Conservation (phyloP, 1,140 invertebrate genomes). For the Ips typographus region DNA sequence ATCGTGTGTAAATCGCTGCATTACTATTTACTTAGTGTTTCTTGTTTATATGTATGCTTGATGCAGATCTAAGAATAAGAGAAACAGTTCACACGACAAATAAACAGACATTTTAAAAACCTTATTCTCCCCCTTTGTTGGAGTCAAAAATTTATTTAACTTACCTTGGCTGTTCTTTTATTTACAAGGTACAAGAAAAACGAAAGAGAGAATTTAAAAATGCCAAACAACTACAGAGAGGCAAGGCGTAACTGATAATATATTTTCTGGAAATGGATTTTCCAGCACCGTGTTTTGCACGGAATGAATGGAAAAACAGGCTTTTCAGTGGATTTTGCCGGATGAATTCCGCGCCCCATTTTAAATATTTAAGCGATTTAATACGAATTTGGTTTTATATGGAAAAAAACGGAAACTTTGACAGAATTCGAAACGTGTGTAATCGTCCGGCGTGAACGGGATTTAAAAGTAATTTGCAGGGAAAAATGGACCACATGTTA, state of each 20-base stretch:
- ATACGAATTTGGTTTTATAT: constrained; percentile 9
- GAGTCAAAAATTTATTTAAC: constrained; percentile 27
- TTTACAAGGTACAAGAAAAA: constrained; percentile 23
- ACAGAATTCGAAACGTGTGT: not conserved
- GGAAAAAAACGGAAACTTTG: not conserved
- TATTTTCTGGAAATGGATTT: constrained; percentile 30
- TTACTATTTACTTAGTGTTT: too few relatives aligned
- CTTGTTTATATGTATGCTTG: too few relatives aligned
- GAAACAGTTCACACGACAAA: too few relatives aligned
- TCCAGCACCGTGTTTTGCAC: constrained; percentile 21
- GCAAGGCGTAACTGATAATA: constrained; percentile 27
- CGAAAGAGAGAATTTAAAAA: constrained; percentile 23
- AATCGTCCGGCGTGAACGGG: too few relatives aligned
- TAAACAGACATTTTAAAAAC: not conserved
- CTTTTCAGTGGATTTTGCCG: constrained; percentile 20
- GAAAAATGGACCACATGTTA: too few relatives aligned
- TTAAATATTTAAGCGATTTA: constrained; percentile 26
- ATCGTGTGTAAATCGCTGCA: too few relatives aligned
- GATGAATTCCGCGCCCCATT: constrained; percentile 9
- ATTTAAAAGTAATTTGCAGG: too few relatives aligned
- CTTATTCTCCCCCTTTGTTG: constrained; percentile 6
- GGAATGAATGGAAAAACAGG: constrained; percentile 23
- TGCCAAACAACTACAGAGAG: constrained; percentile 26
- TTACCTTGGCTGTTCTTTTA: constrained; percentile 27
- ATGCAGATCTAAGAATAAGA: too few relatives aligned